Evolutionary conservation across 2,888 invertebrate genomes (phyloP).

Genomic region (Hydriomena furcata): DNA sequence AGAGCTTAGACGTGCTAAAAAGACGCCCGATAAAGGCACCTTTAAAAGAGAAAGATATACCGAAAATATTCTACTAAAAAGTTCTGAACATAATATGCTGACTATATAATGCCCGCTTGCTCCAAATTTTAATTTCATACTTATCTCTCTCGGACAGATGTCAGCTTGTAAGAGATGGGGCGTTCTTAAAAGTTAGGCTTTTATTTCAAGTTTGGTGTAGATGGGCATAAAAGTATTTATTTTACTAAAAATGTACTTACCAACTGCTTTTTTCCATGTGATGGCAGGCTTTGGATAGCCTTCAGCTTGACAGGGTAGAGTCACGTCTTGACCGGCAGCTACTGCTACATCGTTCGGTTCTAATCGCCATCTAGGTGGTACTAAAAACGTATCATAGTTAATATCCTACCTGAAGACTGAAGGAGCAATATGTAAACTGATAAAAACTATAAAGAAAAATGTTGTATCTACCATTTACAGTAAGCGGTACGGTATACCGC

Average conservation of each 20-base stretch:
- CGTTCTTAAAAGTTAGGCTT: too few species aligned
- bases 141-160: too few species aligned
- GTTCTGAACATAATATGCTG: too few species aligned
- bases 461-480: conserved; percentile 94
- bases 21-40: too few species aligned
- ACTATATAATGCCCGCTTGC: too few species aligned
- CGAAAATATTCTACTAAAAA: too few species aligned
- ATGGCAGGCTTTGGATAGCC: conserved; percentile 95
- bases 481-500: conserved; percentile 89
- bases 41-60: too few species aligned
- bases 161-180: too few species aligned
- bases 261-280: conserved; percentile 95
- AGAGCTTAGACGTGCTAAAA: too few species aligned
- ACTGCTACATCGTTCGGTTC: conserved; percentile 93
- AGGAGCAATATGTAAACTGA: background rate
- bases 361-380: conserved; percentile 94
- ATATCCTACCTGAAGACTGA: background rate
- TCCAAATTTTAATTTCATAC: too few species aligned
- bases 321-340: conserved; percentile 92
- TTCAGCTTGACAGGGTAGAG: conserved; percentile 94
- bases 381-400: conserved; percentile 63
- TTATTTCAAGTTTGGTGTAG: too few species aligned
- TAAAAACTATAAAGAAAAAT: background rate
- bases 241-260: conserved; percentile 73
- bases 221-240: too few species aligned